phyloP scores from a whole-genome alignment of 1,140 invertebrate species.

The Agrypnia vestita region DNA sequence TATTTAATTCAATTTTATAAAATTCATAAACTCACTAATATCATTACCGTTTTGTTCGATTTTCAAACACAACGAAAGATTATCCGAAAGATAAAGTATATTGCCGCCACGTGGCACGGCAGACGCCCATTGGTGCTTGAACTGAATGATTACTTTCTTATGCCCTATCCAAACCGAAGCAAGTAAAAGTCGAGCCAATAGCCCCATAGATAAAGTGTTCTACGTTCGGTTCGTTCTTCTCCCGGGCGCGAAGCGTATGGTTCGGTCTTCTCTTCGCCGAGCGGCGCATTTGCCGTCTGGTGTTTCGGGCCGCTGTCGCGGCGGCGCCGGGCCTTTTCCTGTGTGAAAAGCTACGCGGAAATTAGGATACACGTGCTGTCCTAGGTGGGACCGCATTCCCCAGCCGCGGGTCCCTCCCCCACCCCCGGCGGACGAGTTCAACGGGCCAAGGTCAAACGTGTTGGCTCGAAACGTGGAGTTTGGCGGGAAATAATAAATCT shows the following conservation, averaged over 20 bases:
- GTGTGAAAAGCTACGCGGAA: slow-evolving; percentile 33
- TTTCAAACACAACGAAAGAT: slow-evolving; percentile 1
- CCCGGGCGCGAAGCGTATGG: not conserved
- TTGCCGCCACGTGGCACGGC: slow-evolving; percentile 26
- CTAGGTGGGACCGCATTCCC: slow-evolving; percentile 4
- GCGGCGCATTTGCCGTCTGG: not conserved
- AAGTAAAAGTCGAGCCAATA: not conserved
- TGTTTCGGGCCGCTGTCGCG: not conserved
- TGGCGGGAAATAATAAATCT: slow-evolving; percentile 19
- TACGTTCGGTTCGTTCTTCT: not conserved
- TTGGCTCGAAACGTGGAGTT: slow-evolving; percentile 28
- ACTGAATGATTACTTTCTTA: slow-evolving; percentile 14
- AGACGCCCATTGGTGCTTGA: not conserved
- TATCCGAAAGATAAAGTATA: slow-evolving; percentile 19
- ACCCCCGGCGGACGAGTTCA: slow-evolving; percentile 6
- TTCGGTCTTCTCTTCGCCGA: not conserved
- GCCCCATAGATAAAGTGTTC: not conserved
- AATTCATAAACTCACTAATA: too few species aligned
- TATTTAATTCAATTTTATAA: too few species aligned
- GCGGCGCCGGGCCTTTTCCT: slow-evolving; percentile 10
- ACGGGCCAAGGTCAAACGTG: slow-evolving; percentile 34
- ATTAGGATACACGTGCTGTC: slow-evolving; percentile 40
- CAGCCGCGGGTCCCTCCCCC: not conserved
- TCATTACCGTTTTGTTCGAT: too few species aligned
- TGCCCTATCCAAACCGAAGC: not conserved